Evolutionary conservation across 1,140 invertebrate genomes (phyloP).

Genomic region (Camponotus vicinus): DNA sequence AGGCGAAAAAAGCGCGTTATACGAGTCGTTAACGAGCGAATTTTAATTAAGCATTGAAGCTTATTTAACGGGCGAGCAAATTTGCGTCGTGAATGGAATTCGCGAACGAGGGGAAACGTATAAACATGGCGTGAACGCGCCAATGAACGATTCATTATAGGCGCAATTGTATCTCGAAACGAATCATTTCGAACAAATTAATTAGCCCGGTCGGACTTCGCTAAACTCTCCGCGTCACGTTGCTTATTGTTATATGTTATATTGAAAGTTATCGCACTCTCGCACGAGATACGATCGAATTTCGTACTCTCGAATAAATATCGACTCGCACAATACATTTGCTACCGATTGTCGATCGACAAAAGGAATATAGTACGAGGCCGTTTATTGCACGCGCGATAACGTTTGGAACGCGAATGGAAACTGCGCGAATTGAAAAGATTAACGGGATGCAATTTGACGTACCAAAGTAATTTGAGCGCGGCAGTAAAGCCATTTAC

Average conservation of each 20-base stretch:
- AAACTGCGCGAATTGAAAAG: background rate
- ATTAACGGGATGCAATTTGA: background rate
- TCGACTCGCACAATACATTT: too few species aligned
- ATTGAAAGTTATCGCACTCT: background rate
- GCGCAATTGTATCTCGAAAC: constrained; percentile 23
- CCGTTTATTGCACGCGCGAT: background rate
- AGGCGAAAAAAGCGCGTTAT: background rate
- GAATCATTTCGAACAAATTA: constrained; percentile 12
- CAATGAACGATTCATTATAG: constrained; percentile 22
- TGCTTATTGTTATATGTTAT: background rate
- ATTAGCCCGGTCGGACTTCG: constrained; percentile 5
- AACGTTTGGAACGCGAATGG: background rate
- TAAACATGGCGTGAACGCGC: constrained; percentile 1
- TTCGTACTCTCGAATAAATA: too few species aligned
- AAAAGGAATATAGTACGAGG: background rate
- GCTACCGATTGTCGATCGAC: too few species aligned
- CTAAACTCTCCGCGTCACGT: constrained; percentile 20
- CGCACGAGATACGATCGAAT: background rate
- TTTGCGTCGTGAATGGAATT: too few species aligned
- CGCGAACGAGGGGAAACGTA: background rate
- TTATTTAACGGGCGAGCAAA: background rate
- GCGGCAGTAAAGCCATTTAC: background rate
- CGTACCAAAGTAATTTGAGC: constrained; percentile 5
- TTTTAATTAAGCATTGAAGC: constrained; percentile 18
- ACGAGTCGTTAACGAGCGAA: background rate